These are phyloP conservation scores for Harmothoe impar DNA, from an alignment of 2,888 invertebrate genomes.

Conservation along the genomic window DNA sequence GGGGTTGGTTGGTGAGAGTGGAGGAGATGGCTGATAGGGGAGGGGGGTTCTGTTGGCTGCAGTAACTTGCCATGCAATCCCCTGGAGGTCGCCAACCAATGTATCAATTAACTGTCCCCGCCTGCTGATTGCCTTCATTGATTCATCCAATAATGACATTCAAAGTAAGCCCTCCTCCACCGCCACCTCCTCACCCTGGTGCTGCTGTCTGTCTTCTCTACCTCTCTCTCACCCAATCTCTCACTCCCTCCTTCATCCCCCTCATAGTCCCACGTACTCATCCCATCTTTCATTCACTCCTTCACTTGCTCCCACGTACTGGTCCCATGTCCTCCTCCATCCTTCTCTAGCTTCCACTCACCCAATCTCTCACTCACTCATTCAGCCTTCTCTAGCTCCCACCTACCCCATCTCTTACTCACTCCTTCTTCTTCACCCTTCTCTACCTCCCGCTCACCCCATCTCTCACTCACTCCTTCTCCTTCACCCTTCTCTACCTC, in stretches of 20 bases:
- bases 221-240: not conserved
- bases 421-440: not conserved
- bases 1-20: too few species aligned
- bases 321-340: not conserved
- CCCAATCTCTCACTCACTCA: conserved; percentile 43
- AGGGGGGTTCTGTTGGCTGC: not conserved
- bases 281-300: not conserved
- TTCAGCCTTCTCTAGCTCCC: not conserved
- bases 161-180: conserved; percentile 27
- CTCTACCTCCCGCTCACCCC: not conserved
- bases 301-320: not conserved
- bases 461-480: not conserved
- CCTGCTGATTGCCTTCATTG: conserved; percentile 54
- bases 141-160: conserved; percentile 54
- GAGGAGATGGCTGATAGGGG: too few species aligned
- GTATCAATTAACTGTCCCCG: conserved; percentile 43
- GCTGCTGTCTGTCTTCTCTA: not conserved
- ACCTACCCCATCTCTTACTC: conserved; percentile 28
- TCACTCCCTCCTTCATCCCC: not conserved
- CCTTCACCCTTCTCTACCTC: not conserved
- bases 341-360: not conserved
- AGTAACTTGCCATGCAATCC: not conserved
- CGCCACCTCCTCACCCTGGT: not conserved
- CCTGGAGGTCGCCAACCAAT: conserved; percentile 31
- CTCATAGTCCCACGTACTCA: not conserved